phyloP scores from a whole-genome alignment of 2,888 invertebrate genomes.

The Eupithecia subumbrata region DNA sequence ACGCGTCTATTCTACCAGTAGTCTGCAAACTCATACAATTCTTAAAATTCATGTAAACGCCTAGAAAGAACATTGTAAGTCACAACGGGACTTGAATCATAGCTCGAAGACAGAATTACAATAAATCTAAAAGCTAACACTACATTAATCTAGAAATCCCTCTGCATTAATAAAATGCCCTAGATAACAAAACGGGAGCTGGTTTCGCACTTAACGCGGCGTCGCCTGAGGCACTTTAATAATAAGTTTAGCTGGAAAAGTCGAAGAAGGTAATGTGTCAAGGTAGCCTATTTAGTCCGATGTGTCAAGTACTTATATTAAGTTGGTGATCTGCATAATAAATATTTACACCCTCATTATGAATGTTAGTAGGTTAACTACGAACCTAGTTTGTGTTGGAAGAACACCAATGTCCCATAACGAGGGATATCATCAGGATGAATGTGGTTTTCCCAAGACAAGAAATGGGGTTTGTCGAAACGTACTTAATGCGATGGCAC shows the following conservation, averaged over 20 bases:
- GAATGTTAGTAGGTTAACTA: no score
- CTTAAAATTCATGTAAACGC: not conserved
- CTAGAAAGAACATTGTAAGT: not conserved
- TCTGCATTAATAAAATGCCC: slow-evolving; percentile 33
- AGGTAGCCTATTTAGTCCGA: not conserved
- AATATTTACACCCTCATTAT: not conserved
- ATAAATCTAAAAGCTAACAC: slow-evolving; percentile 20
- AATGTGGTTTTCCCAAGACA: no score
- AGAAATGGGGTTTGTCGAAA: no score
- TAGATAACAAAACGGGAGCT: slow-evolving; percentile 43
- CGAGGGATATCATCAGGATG: no score
- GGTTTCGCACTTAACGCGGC: slow-evolving; percentile 36
- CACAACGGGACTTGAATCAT: slow-evolving; percentile 9
- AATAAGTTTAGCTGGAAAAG: slow-evolving; percentile 16
- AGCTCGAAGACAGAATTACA: slow-evolving; percentile 11
- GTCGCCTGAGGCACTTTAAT: slow-evolving; percentile 40
- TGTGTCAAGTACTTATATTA: not conserved
- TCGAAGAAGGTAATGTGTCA: slow-evolving; percentile 8
- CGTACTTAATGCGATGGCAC: no score
- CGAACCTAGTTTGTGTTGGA: no score
- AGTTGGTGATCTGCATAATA: not conserved
- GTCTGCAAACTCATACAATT: not conserved
- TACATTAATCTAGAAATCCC: slow-evolving; percentile 38
- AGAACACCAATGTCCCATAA: no score
- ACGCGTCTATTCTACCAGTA: not conserved